A percentile compares a stretch with the other conserved stretches of the same genome.
phyloP scores from a whole-genome alignment of 2,797 vertebrate genomes.

The Sebastes matsubarae region DNA sequence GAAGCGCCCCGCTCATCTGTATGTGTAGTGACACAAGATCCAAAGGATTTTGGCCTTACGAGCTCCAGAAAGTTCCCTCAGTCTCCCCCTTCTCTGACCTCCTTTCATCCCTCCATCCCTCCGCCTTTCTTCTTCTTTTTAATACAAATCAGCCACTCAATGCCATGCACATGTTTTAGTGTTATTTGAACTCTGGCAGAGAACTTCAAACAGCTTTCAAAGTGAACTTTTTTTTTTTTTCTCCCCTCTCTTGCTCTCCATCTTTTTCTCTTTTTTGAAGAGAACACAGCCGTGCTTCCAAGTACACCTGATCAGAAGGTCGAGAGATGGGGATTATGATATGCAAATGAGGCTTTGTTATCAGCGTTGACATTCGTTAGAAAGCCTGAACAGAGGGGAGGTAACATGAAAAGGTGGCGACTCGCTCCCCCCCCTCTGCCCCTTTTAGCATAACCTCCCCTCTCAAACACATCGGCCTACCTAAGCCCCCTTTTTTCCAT shows the following conservation, averaged over 20 bases:
- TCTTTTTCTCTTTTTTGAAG: conserved; percentile 57
- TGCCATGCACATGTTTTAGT: conserved; percentile 78
- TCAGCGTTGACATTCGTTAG: conserved; percentile 77
- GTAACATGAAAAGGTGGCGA: conserved; percentile 75
- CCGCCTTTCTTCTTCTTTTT: conserved; percentile 72
- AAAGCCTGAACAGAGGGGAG: conserved; percentile 62
- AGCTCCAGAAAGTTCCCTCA: conserved; percentile 63
- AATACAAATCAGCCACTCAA: conserved; percentile 80
- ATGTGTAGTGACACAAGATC: conserved; percentile 52
- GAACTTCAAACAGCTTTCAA: conserved; percentile 81
- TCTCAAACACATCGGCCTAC: conserved; percentile 62
- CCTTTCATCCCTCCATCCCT: conserved; percentile 74
- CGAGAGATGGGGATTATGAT: conserved; percentile 79
- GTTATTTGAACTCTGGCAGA: conserved; percentile 80
- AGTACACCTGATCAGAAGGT: conserved; percentile 79
- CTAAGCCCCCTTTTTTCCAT: conserved; percentile 49
- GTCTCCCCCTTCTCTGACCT: conserved; percentile 65
- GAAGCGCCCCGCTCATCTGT: conserved; percentile 31
- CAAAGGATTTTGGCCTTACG: conserved; percentile 59
- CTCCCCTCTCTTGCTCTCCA: conserved; percentile 30
- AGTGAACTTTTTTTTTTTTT: conserved; percentile 59
- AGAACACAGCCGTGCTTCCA: conserved; percentile 72
- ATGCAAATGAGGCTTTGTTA: conserved; percentile 82
- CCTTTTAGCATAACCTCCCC: conserved; percentile 62
- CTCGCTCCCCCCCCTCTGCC: conserved; percentile 16